Evolutionary conservation across 2,888 invertebrate species (phyloP), one percentile per base, ranked within the genome.

Genomic region (Beris morrisii): DNA sequence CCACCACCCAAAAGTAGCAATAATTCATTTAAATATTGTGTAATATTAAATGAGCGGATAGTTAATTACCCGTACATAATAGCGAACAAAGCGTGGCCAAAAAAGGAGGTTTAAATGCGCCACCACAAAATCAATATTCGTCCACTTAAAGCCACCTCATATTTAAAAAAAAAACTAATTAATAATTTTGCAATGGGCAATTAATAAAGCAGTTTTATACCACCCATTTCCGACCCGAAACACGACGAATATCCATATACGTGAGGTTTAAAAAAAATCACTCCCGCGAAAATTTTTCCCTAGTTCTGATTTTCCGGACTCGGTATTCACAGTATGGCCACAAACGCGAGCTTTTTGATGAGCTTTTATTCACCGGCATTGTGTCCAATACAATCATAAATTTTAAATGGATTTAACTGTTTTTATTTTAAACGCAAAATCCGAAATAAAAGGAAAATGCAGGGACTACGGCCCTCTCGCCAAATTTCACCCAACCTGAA

Each of bases 131-230:
- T 80, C 79, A 80, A 80, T 80, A 80, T 79, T 76, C 79, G 76
- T 72, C 78, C 79, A 79, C 79, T 79, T 79, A 78, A 79, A 78
- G 76, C 75, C 76, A 76, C 74, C 78, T 77, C 78, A 75, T 75
- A 78, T 77, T 79, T 78, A 78, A 38, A 38, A 38, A 61, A 61
- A 50, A 55, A 80, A 80, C 80, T 79, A 80, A 80, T 80, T 80
- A 80, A 80, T 80, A 80, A 80, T 80, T 80, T 80, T 77, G 76
- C 77, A 80, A 79, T 78, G 79, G 79, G 78, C 79, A 79, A 80
- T 80, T 80, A 80, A 80, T 80, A 80, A 80, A 80, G 78, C 77
- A 80, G 80, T 79, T 79, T 80, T 80, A 80, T 75, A 74, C 72
- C 72, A 72, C 65, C 22, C 22, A 22, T 22, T 22, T 22, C 22